These are phyloP conservation scores for Subacronicta megacephala DNA, from an alignment of 2,888 invertebrate species.

Conservation along the genomic window DNA sequence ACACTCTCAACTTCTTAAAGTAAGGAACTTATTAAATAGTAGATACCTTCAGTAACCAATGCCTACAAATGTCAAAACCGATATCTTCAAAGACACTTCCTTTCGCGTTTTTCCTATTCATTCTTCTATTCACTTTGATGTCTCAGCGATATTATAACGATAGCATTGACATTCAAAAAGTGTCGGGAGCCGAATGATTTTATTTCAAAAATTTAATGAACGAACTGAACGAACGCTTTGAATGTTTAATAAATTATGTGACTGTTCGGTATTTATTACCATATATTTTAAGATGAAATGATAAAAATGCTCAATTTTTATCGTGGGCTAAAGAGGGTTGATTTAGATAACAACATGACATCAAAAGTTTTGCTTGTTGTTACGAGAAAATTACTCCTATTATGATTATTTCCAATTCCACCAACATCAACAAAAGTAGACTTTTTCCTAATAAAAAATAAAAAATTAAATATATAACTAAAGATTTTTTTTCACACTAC, in stretches of 20 bases:
- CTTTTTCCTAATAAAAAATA: too few relatives aligned
- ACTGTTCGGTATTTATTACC: too few relatives aligned
- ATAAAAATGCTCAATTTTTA: too few relatives aligned
- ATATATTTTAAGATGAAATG: too few relatives aligned
- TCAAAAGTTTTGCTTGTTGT: neutral
- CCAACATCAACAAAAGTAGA: neutral
- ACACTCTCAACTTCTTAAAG: conserved; percentile 1
- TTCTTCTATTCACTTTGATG: conserved; percentile 66
- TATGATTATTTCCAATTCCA: neutral
- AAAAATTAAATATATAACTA: too few relatives aligned
- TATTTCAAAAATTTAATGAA: conserved; percentile 70
- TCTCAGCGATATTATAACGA: conserved; percentile 72
- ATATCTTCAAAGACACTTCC: conserved; percentile 29
- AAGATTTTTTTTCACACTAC: conserved; percentile 4
- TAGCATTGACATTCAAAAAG: conserved; percentile 72
- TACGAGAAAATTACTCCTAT: neutral
- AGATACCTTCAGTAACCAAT: conserved; percentile 4
- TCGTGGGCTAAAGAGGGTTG: too few relatives aligned
- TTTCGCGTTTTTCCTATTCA: conserved; percentile 54
- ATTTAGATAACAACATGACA: too few relatives aligned
- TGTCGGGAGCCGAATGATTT: conserved; percentile 68
- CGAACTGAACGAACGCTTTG: conserved; percentile 52
- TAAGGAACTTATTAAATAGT: conserved; percentile 28
- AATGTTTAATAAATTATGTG: conserved; percentile 53
- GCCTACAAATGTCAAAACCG: conserved; percentile 32